Evolutionary conservation across 2,113 vertebrate genomes (phyloP).

Genomic region (Ictalurus punctatus): DNA sequence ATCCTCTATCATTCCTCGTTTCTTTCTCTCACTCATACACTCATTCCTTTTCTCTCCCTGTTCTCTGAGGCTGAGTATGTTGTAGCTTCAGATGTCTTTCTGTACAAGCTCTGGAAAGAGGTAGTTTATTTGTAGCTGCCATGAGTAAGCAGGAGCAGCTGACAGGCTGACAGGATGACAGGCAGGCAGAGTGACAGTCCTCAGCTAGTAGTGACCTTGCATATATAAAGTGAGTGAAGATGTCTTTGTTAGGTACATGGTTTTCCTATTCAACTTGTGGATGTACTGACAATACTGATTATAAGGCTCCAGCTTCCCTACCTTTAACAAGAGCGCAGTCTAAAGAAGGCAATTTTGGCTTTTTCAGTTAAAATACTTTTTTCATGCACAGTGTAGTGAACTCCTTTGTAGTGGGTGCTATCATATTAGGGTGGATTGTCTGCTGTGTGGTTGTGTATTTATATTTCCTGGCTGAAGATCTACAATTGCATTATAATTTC

Average conservation of each 20-base stretch:
- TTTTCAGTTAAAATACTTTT: not conserved
- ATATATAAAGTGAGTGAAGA: conserved; percentile 33
- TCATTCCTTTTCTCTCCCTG: not conserved
- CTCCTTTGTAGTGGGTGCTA: not conserved
- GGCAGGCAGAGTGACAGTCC: conserved; percentile 11
- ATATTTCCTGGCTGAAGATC: not conserved
- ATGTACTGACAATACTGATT: conserved; percentile 28
- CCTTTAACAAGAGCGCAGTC: not conserved
- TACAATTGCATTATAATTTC: not conserved
- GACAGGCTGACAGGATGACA: not conserved
- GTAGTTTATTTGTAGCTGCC: not conserved
- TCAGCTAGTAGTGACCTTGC: conserved; percentile 38
- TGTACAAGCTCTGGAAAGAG: not conserved
- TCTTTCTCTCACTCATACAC: not conserved
- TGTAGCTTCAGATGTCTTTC: not conserved
- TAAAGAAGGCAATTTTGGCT: not conserved
- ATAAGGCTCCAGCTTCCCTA: conserved; percentile 13
- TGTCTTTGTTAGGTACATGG: conserved; percentile 43
- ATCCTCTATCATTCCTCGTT: not conserved
- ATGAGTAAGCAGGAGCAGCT: conserved; percentile 17
- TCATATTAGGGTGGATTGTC: not conserved
- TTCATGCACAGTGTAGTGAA: not conserved
- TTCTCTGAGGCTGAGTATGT: not conserved
- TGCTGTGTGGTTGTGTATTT: not conserved
- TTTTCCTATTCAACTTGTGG: conserved; percentile 9